phyloP scores from a whole-genome alignment of 2,888 invertebrate genomes.

The Temnothorax rugatulus region DNA sequence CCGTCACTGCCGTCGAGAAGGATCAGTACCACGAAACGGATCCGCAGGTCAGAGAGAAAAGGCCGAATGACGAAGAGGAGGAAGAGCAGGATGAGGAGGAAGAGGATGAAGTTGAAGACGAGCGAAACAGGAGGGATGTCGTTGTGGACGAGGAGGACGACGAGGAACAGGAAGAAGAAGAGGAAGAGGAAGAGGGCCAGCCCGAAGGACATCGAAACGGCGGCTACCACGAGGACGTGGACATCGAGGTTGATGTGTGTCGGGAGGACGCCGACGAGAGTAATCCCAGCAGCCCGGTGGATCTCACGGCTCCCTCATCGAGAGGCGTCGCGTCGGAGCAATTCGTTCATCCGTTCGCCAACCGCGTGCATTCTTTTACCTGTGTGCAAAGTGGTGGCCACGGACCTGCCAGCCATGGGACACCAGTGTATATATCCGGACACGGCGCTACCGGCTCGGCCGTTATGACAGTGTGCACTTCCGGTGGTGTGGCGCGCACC shows the following conservation, averaged over 20 bases:
- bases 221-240: slow-evolving; percentile 80
- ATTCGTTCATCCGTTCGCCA: slow-evolving; percentile 80
- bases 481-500: slow-evolving; percentile 74
- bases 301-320: slow-evolving; percentile 85
- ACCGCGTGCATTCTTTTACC: slow-evolving; percentile 77
- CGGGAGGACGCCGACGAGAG: slow-evolving; percentile 82
- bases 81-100: slow-evolving; percentile 76
- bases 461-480: slow-evolving; percentile 78
- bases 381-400: slow-evolving; percentile 78
- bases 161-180: slow-evolving; percentile 80
- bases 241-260: slow-evolving; percentile 82
- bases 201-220: slow-evolving; percentile 73
- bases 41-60: slow-evolving; percentile 54
- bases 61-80: slow-evolving; percentile 69
- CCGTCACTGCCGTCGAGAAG: slow-evolving; percentile 62
- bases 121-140: slow-evolving; percentile 62
- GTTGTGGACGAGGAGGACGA: slow-evolving; percentile 76
- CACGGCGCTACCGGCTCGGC: slow-evolving; percentile 78
- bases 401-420: slow-evolving; percentile 65
- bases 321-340: slow-evolving; percentile 76
- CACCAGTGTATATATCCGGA: slow-evolving; percentile 75
- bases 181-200: slow-evolving; percentile 76
- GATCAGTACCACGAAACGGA: slow-evolving; percentile 68
- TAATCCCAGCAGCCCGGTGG: slow-evolving; percentile 85
- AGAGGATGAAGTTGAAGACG: slow-evolving; percentile 65